phyloP scores from a whole-genome alignment of 2,113 vertebrate genomes.

The Sialia sialis region DNA sequence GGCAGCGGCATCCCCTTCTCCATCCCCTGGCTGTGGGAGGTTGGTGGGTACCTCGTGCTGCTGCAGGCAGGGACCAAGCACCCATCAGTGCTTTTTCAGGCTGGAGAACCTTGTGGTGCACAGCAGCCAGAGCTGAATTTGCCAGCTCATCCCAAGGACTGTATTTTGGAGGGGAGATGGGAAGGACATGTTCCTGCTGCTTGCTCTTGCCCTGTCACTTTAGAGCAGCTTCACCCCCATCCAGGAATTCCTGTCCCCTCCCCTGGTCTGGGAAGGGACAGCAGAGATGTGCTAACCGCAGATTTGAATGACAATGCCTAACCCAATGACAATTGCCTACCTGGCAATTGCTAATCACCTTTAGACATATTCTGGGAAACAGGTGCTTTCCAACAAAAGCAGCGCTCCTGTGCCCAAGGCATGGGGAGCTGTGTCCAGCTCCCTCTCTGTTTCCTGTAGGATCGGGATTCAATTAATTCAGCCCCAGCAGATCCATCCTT shows the following conservation, averaged over 20 bases:
- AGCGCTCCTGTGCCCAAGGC: not conserved
- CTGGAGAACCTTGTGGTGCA: not conserved
- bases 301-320: not conserved
- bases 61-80: not conserved
- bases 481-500: not conserved
- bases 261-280: not conserved
- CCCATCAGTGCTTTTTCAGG: not conserved
- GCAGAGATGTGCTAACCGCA: not conserved
- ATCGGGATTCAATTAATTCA: slow-evolving; percentile 20
- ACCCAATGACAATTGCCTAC: not conserved
- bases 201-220: not conserved
- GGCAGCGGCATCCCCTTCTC: not conserved
- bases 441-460: not conserved
- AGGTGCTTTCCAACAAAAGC: not conserved
- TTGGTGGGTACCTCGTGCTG: not conserved
- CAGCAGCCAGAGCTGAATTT: not conserved
- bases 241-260: not conserved
- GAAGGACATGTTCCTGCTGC: not conserved
- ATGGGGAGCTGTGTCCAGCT: not conserved
- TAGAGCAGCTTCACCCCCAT: not conserved
- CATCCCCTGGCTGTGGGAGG: not conserved
- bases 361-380: not conserved
- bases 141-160: not conserved
- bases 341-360: not conserved
- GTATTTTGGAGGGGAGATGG: not conserved